Percentiles rank a stretch among this genome's conserved stretches.
Conservation (phyloP, 2,113 vertebrate genomes). For the Sebastes fasciatus region DNA sequence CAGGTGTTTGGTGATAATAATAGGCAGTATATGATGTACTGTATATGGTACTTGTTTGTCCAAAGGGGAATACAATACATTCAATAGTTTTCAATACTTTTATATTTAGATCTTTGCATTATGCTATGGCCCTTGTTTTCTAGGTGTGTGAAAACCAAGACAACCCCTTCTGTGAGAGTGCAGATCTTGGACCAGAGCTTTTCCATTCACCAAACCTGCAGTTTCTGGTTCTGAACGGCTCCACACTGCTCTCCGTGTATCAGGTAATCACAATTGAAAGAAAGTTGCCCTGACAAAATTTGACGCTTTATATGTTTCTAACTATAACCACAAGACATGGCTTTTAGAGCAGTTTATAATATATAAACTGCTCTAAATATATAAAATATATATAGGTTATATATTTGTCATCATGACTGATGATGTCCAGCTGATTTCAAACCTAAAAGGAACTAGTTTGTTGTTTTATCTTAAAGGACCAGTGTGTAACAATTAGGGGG, state of each 20-base stretch:
- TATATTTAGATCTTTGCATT: not conserved
- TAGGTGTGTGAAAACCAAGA: constrained; percentile 97
- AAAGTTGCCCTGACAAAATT: not conserved
- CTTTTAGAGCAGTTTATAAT: not conserved
- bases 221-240: constrained; percentile 95
- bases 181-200: constrained; percentile 95
- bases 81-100: not conserved
- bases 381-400: too few relatives aligned
- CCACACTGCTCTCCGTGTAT: constrained; percentile 89
- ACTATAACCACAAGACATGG: not conserved
- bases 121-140: not conserved
- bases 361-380: not conserved
- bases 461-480: not conserved
- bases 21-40: too few relatives aligned
- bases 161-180: constrained; percentile 94
- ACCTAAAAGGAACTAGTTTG: not conserved
- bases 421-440: not conserved
- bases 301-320: not conserved
- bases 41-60: not conserved
- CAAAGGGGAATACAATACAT: not conserved
- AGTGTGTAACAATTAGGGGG: too few relatives aligned
- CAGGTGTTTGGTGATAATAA: not conserved
- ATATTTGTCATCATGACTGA: not conserved
- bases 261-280: constrained; percentile 62
- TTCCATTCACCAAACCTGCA: constrained; percentile 98